Percentiles rank a stretch among this genome's conserved stretches.
phyloP scores from a whole-genome alignment of 2,888 invertebrate genomes.

The Eilema caniola region DNA sequence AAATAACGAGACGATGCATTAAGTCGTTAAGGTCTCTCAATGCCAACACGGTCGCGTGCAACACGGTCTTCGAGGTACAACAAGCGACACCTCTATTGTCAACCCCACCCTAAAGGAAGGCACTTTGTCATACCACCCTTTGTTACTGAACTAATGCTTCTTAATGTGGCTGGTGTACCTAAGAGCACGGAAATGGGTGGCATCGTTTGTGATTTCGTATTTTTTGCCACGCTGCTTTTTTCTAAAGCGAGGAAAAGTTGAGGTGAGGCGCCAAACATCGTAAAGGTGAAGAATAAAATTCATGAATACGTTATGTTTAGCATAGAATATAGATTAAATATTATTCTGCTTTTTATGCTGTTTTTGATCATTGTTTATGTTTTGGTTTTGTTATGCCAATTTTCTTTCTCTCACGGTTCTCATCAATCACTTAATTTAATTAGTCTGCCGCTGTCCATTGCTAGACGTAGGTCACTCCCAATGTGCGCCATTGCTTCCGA shows the following conservation, averaged over 20 bases:
- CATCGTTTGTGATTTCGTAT: conserved; percentile 63
- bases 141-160: conserved; percentile 77
- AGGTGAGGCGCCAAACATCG: conserved; percentile 23
- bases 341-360: conserved; percentile 7
- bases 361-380: conserved; percentile 1
- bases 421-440: too few species aligned
- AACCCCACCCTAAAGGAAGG: conserved; percentile 61
- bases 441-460: too few species aligned
- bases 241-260: conserved; percentile 32
- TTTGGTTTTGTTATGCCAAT: not conserved
- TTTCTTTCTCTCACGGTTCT: not conserved
- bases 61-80: conserved; percentile 51
- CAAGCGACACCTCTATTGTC: conserved; percentile 67
- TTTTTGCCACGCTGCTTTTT: conserved; percentile 34
- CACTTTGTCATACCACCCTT: conserved; percentile 79
- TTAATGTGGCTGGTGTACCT: conserved; percentile 69
- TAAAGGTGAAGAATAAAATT: conserved; percentile 30
- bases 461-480: too few species aligned
- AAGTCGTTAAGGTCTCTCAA: conserved; percentile 73
- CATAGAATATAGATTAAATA: conserved; percentile 18
- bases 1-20: conserved; percentile 74
- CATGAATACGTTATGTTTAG: conserved; percentile 33
- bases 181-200: conserved; percentile 67
- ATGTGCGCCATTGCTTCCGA: too few species aligned
- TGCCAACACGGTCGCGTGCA: conserved; percentile 60